Evolutionary conservation across 2,113 vertebrate genomes (phyloP), one percentile per base, ranked within the genome.

Genomic region (Alouatta palliata): DNA sequence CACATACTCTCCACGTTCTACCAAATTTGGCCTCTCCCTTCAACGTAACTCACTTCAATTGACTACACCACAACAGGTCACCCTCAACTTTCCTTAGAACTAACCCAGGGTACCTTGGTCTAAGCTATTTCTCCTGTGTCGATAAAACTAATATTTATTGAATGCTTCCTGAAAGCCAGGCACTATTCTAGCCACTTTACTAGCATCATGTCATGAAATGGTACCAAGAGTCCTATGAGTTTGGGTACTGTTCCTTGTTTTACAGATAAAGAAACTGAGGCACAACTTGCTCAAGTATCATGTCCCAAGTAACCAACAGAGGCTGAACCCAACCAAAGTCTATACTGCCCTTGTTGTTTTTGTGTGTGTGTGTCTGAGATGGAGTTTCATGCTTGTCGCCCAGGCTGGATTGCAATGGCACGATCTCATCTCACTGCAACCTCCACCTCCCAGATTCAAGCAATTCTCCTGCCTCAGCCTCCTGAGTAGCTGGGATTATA

Each of bases 221-320:
- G 56, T 73, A 66, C 71, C 49, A 54, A 49, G 4, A 54, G 40
- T 68, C 30, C 64, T 43, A 9, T 20, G 40, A 56, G 10, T 68
- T 30, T 68, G 73, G 32, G 5, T 30, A 6, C 27, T 49, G 1
- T 21, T 43, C 25, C 49, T 54, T 58, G 47, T 30, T 32, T 68
- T 71, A 52, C 12, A 81, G 43, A 73, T 54, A 66, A 82, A 73
- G 95, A 91, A 91, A 96, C 14, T 5, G 71, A 96, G 54, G 68
- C 47, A 88, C 21, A 35, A 30, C 0, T 35, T 43, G 32, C 43
- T 97, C 45, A 66, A 84, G 87, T 91, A 56, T 54, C 23, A 8
- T 30, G 8, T 1, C 73, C 37, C 49, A 76, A 35, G 19, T 35
- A 91, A 80, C 58, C n/a, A 73, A 27, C 20, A 49, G 56, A 77